These are phyloP conservation scores for Parnassius smintheus DNA, from an alignment of 2,888 invertebrate species.

Conservation along the genomic window DNA sequence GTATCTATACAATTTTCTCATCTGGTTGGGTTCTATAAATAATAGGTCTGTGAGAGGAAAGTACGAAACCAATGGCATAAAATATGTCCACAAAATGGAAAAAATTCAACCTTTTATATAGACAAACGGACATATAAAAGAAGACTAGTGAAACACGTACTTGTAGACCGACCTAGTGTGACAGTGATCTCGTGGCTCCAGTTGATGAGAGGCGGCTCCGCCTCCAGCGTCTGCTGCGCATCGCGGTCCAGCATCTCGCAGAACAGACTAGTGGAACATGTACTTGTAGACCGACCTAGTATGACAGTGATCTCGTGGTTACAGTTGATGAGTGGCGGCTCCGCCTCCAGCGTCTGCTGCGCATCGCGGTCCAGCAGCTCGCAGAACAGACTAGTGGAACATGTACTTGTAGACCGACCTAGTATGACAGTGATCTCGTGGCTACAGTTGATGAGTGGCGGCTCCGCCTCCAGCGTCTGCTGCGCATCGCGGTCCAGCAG, in stretches of 20 bases:
- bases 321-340: conserved; percentile 96
- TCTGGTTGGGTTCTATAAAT: no score
- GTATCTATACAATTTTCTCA: no score
- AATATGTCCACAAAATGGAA: no score
- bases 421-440: no score
- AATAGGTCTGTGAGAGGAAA: no score
- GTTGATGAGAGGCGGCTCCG: conserved; percentile 93
- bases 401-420: no score
- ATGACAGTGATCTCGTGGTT: conserved; percentile 91
- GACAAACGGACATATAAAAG: background rate
- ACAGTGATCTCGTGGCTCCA: conserved; percentile 95
- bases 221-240: conserved; percentile 94
- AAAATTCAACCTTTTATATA: no score
- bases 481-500: no score
- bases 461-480: no score
- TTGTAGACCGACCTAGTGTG: conserved; percentile 74
- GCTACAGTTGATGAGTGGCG: no score
- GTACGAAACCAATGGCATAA: no score
- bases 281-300: conserved; percentile 61
- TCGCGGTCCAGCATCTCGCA: conserved; percentile 96
- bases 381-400: conserved; percentile 76
- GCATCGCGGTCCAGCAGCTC: conserved; percentile 97
- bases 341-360: conserved; percentile 92
- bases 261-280: conserved; percentile 76
- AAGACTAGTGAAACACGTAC: no score